phyloP scores from a whole-genome alignment of 2,113 vertebrate genomes.

The Scolopax mira region DNA sequence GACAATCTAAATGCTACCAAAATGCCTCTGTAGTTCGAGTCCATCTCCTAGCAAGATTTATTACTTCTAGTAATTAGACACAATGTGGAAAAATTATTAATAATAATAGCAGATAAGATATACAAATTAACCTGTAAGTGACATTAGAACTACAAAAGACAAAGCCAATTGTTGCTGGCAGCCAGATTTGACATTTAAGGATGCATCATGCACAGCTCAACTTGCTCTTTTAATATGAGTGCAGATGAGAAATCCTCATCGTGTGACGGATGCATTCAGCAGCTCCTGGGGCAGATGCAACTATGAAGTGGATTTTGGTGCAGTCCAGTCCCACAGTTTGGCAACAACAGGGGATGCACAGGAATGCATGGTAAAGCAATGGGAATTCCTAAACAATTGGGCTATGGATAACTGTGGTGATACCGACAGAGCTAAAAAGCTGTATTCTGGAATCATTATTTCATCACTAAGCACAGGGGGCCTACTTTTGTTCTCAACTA shows the following conservation, averaged over 20 bases:
- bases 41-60: background rate
- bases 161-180: background rate
- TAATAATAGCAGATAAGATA: background rate
- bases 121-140: background rate
- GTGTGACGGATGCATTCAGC: accelerated
- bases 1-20: background rate
- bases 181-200: background rate
- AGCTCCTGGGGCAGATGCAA: background rate
- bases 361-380: background rate
- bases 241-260: background rate
- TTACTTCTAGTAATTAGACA: background rate
- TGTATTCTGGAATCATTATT: background rate
- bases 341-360: background rate
- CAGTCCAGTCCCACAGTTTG: background rate
- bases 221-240: accelerated
- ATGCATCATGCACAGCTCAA: background rate
- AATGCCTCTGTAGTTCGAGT: background rate
- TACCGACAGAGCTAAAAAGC: background rate
- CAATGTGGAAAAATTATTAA: background rate
- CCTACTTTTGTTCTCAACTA: background rate
- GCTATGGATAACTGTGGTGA: background rate
- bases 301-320: background rate
- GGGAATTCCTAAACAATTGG: background rate
- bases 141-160: background rate
- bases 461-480: background rate